Percentiles rank a stretch among this genome's conserved stretches.
phyloP scores from a whole-genome alignment of 1,140 invertebrate species.

The Drosophila cardini region DNA sequence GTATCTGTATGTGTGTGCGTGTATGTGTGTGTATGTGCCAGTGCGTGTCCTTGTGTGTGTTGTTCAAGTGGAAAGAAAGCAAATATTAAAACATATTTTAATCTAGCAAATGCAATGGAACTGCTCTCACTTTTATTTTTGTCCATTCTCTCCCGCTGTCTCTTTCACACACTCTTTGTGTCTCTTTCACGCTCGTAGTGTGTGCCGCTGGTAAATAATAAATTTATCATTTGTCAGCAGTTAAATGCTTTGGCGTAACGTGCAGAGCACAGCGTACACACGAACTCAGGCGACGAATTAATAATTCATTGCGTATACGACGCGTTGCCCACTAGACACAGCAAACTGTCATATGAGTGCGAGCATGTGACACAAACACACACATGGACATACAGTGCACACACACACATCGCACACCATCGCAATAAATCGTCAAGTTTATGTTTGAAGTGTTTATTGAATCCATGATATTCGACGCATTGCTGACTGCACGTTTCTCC shows the following conservation, averaged over 20 bases:
- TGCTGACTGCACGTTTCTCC: slow-evolving; percentile 34
- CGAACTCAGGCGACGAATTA: slow-evolving; percentile 72
- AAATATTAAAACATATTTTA: slow-evolving; percentile 83
- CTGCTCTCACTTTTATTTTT: slow-evolving; percentile 14
- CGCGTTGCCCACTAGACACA: slow-evolving; percentile 70
- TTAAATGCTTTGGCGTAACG: slow-evolving; percentile 71
- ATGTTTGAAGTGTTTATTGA: slow-evolving; percentile 83
- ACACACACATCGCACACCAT: slow-evolving; percentile 24
- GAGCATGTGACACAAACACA: slow-evolving; percentile 63
- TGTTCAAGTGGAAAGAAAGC: slow-evolving; percentile 62
- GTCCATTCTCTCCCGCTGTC: background rate
- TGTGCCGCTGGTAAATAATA: slow-evolving; percentile 75
- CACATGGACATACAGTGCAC: slow-evolving; percentile 17
- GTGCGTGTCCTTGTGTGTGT: slow-evolving; percentile 1
- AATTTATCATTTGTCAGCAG: slow-evolving; percentile 84
- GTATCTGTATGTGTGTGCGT: slow-evolving; percentile 3
- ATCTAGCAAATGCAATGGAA: slow-evolving; percentile 73
- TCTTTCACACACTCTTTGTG: slow-evolving; percentile 3
- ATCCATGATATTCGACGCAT: slow-evolving; percentile 79
- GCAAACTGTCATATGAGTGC: slow-evolving; percentile 68
- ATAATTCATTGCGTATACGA: slow-evolving; percentile 82
- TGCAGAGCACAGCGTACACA: slow-evolving; percentile 38
- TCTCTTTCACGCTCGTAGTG: slow-evolving; percentile 13
- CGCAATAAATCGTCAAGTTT: slow-evolving; percentile 81
- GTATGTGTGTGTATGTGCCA: slow-evolving; percentile 2